A percentile compares a stretch with the other conserved stretches of the same genome.
phyloP scores from a whole-genome alignment of 2,888 invertebrate species.

The Synanthedon tipuliformis region DNA sequence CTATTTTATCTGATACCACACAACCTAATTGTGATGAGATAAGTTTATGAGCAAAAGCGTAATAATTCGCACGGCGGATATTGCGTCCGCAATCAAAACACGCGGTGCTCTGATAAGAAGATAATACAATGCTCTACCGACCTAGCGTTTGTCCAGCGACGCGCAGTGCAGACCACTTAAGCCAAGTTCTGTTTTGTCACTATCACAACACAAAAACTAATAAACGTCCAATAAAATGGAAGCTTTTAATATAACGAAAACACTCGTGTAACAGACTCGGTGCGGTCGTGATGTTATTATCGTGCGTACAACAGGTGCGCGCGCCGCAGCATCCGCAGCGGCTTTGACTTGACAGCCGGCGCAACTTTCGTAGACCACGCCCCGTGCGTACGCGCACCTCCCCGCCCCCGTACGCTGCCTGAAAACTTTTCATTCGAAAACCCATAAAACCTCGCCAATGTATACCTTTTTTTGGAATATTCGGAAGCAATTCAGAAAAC shows the following conservation, averaged over 20 bases:
- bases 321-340: conserved; percentile 58
- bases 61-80: conserved; percentile 39
- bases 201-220: conserved; percentile 47
- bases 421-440: neutral
- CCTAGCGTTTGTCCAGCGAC: conserved; percentile 30
- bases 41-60: neutral
- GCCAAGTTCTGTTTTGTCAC: conserved; percentile 26
- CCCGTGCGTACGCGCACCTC: conserved; percentile 49
- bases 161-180: conserved; percentile 22
- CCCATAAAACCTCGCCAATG: no score
- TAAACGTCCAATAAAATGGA: conserved; percentile 29
- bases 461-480: no score
- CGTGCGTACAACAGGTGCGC: conserved; percentile 42
- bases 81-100: conserved; percentile 42
- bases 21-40: no score
- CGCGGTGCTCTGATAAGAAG: conserved; percentile 34
- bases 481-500: no score
- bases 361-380: conserved; percentile 29
- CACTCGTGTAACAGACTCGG: conserved; percentile 18
- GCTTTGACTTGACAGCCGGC: conserved; percentile 43
- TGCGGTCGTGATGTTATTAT: conserved; percentile 9
- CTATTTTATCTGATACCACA: no score
- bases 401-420: conserved; percentile 33
- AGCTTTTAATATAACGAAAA: conserved; percentile 16
- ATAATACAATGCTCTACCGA: conserved; percentile 45